These are phyloP conservation scores for Gephyroberyx darwinii DNA, from an alignment of 2,797 vertebrate genomes.

Conservation along the genomic window DNA sequence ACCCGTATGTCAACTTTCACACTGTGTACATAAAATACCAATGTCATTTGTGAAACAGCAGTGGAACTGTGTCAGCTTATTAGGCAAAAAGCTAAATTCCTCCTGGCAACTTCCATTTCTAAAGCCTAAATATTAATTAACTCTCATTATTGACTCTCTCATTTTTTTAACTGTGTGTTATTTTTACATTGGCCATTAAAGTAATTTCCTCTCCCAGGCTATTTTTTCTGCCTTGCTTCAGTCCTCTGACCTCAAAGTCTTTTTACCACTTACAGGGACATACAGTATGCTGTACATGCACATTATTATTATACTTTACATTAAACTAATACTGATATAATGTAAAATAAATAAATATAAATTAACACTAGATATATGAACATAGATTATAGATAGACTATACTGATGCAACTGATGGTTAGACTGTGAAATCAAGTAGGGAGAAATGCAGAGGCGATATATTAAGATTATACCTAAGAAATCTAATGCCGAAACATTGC, in stretches of 20 bases:
- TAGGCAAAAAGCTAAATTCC: not conserved
- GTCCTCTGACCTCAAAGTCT: constrained; percentile 13
- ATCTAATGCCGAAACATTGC: too few relatives aligned
- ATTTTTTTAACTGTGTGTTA: constrained; percentile 49
- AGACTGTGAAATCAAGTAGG: too few relatives aligned
- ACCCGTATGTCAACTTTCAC: constrained; percentile 7
- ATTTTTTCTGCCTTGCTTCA: not conserved
- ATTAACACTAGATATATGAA: too few relatives aligned
- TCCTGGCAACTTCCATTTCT: constrained; percentile 5
- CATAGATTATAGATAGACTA: too few relatives aligned
- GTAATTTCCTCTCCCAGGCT: constrained; percentile 26
- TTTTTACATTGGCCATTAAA: constrained; percentile 55
- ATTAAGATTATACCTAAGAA: too few relatives aligned
- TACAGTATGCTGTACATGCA: not conserved
- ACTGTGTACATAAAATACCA: constrained; percentile 29
- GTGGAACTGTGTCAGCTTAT: constrained; percentile 27
- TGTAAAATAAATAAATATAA: too few relatives aligned
- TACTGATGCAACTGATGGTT: too few relatives aligned
- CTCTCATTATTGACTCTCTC: constrained; percentile 54
- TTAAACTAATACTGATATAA: not conserved
- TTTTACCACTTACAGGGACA: not conserved
- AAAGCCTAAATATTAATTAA: constrained; percentile 60
- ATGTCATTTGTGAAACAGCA: constrained; percentile 37
- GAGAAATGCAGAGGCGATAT: too few relatives aligned
- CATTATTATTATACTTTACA: not conserved